Percentiles rank a stretch among this genome's conserved stretches.
These are phyloP conservation scores for Elysia crispata DNA, from an alignment of 2,888 invertebrate species.

Conservation along the genomic window DNA sequence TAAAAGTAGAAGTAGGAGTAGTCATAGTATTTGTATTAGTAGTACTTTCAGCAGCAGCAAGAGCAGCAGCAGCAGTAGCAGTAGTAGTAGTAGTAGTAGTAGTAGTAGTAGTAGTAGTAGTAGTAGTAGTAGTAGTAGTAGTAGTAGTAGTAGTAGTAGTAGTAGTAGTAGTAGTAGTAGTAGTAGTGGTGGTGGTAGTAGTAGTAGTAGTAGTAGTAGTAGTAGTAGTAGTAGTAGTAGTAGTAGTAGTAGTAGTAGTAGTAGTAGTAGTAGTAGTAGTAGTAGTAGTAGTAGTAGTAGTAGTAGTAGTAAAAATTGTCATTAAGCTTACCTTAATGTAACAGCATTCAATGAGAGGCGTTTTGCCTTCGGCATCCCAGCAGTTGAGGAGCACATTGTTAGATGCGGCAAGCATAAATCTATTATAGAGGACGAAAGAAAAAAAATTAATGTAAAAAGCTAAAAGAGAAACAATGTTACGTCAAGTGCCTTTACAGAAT, in stretches of 20 bases:
- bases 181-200: slow-evolving; percentile 11
- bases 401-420: slow-evolving; percentile 52
- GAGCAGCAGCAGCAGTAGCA: background rate
- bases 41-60: background rate
- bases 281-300: background rate
- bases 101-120: slow-evolving; percentile 17
- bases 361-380: slow-evolving; percentile 47
- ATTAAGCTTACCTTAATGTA: slow-evolving; percentile 48
- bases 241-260: slow-evolving; percentile 23
- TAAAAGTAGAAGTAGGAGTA: background rate
- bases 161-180: slow-evolving; percentile 1
- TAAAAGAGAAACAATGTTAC: too few relatives aligned
- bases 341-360: slow-evolving; percentile 51
- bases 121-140: slow-evolving; percentile 15
- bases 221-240: slow-evolving; percentile 21
- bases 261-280: slow-evolving; percentile 17
- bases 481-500: too few relatives aligned
- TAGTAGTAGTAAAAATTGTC: background rate
- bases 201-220: slow-evolving; percentile 15
- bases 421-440: too few relatives aligned
- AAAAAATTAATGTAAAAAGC: too few relatives aligned
- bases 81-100: background rate
- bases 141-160: slow-evolving; percentile 15
- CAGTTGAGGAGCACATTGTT: slow-evolving; percentile 50
- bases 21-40: too few relatives aligned